Evolutionary conservation across 2,797 vertebrate genomes (phyloP).

Genomic region (Periophthalmus magnuspinnatus): DNA sequence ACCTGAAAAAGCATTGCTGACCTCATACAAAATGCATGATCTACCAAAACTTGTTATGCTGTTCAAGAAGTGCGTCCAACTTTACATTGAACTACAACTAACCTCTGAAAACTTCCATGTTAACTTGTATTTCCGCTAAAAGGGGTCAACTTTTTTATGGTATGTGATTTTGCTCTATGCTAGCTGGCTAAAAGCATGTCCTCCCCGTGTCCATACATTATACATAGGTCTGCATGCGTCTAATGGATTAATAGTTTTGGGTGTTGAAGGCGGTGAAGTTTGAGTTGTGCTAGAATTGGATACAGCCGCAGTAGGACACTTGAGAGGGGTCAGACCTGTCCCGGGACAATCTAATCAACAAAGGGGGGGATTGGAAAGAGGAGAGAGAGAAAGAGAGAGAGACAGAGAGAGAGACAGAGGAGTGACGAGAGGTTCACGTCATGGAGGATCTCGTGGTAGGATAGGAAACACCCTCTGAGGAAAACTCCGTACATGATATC

Average conservation of each 20-base stretch:
- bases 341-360: conserved; percentile 9
- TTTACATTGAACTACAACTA: not conserved
- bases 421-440: not conserved
- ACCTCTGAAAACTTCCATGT: not conserved
- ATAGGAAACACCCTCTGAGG: not conserved
- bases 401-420: not conserved
- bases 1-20: too few relatives aligned
- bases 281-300: not conserved
- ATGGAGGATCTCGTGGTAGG: not conserved
- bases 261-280: not conserved
- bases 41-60: not conserved
- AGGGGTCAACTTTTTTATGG: not conserved
- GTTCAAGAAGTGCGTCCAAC: not conserved
- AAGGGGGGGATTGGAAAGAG: not conserved
- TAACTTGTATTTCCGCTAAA: not conserved
- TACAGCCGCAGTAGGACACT: not conserved
- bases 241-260: conserved; percentile 8
- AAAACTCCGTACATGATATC: not conserved
- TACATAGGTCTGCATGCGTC: not conserved
- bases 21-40: not conserved
- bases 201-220: not conserved
- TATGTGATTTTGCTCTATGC: not conserved
- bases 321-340: not conserved
- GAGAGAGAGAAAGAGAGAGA: not conserved
- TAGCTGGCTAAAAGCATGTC: not conserved